These are phyloP conservation scores for Drosophila vallismaia DNA, from an alignment of 2,888 invertebrate genomes.

Conservation along the genomic window DNA sequence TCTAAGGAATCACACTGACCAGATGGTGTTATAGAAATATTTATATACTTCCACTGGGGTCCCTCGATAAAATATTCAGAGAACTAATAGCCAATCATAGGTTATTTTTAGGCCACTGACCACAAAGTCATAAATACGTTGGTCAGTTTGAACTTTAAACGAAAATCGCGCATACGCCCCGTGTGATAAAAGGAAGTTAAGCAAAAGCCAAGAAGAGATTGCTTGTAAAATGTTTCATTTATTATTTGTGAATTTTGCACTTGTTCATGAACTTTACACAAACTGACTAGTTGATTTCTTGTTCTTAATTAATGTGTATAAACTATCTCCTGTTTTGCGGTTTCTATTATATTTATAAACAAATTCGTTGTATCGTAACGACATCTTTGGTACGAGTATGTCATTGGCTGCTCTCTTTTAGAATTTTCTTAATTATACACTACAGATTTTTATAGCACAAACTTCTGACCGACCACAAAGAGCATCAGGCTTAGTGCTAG, in stretches of 20 bases:
- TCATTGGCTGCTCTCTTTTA: slow-evolving; percentile 43
- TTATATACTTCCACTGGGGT: neutral
- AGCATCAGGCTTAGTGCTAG: slow-evolving; percentile 41
- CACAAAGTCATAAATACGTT: neutral
- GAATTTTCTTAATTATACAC: slow-evolving; percentile 19
- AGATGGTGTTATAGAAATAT: slow-evolving; percentile 5
- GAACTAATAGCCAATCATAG: slow-evolving; percentile 36
- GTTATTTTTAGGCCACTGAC: slow-evolving; percentile 49
- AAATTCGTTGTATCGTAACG: slow-evolving; percentile 47
- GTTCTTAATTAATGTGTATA: slow-evolving; percentile 49
- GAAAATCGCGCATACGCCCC: slow-evolving; percentile 22
- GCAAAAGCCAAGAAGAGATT: neutral
- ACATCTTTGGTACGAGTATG: slow-evolving; percentile 58
- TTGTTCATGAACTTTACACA: slow-evolving; percentile 51
- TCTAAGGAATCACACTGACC: slow-evolving; percentile 38
- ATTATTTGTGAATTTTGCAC: slow-evolving; percentile 45
- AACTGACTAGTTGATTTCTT: slow-evolving; percentile 66
- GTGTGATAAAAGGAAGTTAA: slow-evolving; percentile 19
- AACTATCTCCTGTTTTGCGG: slow-evolving; percentile 27
- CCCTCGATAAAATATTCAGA: slow-evolving; percentile 33
- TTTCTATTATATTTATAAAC: slow-evolving; percentile 5
- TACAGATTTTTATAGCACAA: slow-evolving; percentile 41
- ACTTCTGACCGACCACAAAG: slow-evolving; percentile 47
- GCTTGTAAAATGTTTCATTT: slow-evolving; percentile 51
- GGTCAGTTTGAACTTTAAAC: slow-evolving; percentile 43